Conservation (phyloP, 1,140 invertebrate genomes). For the Drosophila orena region DNA sequence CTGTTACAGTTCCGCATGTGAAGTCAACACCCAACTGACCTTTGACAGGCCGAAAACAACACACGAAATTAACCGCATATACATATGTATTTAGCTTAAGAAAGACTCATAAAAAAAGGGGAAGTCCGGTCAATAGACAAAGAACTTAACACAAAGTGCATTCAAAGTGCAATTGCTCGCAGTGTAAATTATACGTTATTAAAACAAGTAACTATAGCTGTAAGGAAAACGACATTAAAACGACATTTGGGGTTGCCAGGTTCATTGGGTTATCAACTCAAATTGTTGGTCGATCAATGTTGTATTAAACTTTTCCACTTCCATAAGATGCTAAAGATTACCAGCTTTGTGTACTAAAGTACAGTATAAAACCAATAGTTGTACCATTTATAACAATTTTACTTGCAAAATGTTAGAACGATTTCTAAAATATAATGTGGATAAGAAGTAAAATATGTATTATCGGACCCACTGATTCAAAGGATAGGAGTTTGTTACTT, state of each 20-base stretch:
- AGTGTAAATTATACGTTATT: too few relatives aligned
- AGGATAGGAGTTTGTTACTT: too few relatives aligned
- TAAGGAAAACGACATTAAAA: conserved; percentile 7
- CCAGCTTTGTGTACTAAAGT: too few relatives aligned
- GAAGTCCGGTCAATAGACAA: background rate
- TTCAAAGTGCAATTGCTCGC: too few relatives aligned
- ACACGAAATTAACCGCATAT: background rate
- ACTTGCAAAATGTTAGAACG: too few relatives aligned
- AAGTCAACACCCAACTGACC: conserved; percentile 36
- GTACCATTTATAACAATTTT: too few relatives aligned
- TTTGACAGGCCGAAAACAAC: conserved; percentile 2
- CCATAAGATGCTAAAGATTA: conserved; percentile 21
- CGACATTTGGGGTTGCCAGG: conserved; percentile 17
- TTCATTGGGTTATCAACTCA: conserved; percentile 12
- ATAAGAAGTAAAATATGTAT: too few relatives aligned
- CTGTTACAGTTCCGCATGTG: conserved; percentile 30
- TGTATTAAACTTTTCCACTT: conserved; percentile 4
- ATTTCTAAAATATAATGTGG: too few relatives aligned
- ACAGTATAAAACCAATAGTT: too few relatives aligned
- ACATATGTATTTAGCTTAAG: too few relatives aligned
- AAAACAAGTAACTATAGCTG: background rate
- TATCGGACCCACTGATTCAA: too few relatives aligned
- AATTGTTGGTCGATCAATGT: conserved; percentile 4
- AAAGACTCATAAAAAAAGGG: too few relatives aligned
- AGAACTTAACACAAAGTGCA: background rate